Evolutionary conservation across 2,888 invertebrate genomes (phyloP).

Genomic region (Capitulum mitella): DNA sequence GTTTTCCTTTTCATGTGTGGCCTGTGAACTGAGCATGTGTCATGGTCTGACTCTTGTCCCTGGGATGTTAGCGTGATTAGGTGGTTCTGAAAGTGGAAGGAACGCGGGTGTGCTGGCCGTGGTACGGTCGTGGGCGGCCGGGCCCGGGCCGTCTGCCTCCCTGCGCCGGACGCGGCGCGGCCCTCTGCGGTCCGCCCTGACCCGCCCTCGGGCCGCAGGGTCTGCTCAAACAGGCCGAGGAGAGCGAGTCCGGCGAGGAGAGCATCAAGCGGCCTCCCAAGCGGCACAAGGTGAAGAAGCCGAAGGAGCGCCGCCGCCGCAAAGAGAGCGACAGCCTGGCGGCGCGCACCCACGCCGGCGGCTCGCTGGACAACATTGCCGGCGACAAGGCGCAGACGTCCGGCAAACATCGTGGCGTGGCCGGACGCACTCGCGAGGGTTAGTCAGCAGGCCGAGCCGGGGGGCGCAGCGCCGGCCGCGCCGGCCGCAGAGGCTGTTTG

Average conservation of each 20-base stretch:
- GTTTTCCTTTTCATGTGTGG: too few relatives aligned
- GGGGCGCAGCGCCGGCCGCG: too few relatives aligned
- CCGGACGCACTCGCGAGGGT: constrained; percentile 7
- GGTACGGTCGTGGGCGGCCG: too few relatives aligned
- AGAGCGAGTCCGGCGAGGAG: constrained; percentile 18
- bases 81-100: too few relatives aligned
- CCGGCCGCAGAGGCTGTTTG: too few relatives aligned
- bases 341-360: constrained; percentile 6
- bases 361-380: constrained; percentile 15
- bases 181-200: too few relatives aligned
- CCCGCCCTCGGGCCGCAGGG: neutral
- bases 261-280: neutral
- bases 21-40: too few relatives aligned
- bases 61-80: too few relatives aligned
- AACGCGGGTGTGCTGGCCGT: too few relatives aligned
- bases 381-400: constrained; percentile 10
- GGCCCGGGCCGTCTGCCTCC: too few relatives aligned
- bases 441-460: neutral
- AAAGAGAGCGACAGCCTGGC: neutral
- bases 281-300: constrained; percentile 9
- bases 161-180: too few relatives aligned
- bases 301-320: neutral
- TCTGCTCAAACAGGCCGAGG: neutral
- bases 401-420: neutral
- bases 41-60: too few relatives aligned